Percentiles rank a stretch among this genome's conserved stretches.
Conservation (phyloP, 2,797 vertebrate species). For the Anguilla anguilla region DNA sequence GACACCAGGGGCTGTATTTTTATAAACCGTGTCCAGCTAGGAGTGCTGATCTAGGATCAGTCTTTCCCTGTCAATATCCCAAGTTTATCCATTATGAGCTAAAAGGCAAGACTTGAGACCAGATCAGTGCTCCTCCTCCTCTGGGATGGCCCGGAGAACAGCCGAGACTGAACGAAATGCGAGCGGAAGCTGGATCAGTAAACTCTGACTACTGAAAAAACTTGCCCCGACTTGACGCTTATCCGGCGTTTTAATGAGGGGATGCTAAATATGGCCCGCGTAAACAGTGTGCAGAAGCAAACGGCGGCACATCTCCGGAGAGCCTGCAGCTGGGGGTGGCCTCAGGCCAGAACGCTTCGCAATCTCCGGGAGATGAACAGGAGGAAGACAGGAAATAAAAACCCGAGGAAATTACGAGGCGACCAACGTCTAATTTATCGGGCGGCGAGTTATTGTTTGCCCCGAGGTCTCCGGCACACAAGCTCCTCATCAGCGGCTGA, state of each 20-base stretch:
- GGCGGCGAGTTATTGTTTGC: slow-evolving; percentile 17
- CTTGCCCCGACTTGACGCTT: slow-evolving; percentile 10
- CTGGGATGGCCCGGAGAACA: neutral
- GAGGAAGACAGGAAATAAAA: slow-evolving; percentile 9
- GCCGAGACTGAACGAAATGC: neutral
- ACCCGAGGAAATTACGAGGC: slow-evolving; percentile 29
- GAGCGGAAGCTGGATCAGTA: neutral
- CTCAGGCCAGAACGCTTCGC: neutral
- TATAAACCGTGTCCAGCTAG: neutral
- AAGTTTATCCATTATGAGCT: neutral
- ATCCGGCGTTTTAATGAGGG: slow-evolving; percentile 30
- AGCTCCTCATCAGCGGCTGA: slow-evolving; percentile 23
- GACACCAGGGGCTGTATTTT: neutral
- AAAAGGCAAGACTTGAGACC: neutral
- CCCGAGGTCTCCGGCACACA: slow-evolving; percentile 16
- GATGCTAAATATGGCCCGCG: slow-evolving; percentile 30
- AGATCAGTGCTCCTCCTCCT: neutral
- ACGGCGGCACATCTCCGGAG: slow-evolving; percentile 3
- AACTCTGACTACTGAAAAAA: neutral
- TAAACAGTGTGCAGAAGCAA: too few species aligned
- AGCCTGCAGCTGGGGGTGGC: slow-evolving; percentile 27
- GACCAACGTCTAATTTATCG: slow-evolving; percentile 6
- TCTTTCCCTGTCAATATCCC: neutral
- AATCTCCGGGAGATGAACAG: slow-evolving; percentile 16
- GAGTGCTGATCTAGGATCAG: neutral